These are phyloP conservation scores for Palythoa grandis DNA, from an alignment of 92 coral and sea anemone species.

Conservation along the genomic window DNA sequence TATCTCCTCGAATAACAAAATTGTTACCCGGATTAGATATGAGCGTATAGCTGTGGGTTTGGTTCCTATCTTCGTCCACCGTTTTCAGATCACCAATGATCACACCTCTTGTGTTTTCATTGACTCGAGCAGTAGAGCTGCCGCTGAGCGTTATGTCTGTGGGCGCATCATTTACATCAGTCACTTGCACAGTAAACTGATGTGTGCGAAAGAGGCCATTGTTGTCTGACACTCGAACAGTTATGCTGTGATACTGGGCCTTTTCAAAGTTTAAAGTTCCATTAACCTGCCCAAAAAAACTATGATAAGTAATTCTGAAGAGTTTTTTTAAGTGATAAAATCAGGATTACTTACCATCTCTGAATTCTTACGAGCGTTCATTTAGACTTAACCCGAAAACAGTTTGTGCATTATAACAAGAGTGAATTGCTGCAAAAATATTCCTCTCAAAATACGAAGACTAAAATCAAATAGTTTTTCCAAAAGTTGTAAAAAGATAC, in stretches of 20 bases:
- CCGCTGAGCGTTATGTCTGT: constrained; percentile 83
- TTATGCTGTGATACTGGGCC: constrained; percentile 65
- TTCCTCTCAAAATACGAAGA: too few species aligned
- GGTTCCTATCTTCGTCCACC: constrained; percentile 83
- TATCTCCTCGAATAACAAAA: constrained; percentile 77
- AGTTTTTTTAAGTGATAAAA: too few species aligned
- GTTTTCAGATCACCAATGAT: constrained; percentile 80
- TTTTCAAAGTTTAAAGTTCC: constrained; percentile 76
- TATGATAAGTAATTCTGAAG: too few species aligned
- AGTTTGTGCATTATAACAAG: too few species aligned
- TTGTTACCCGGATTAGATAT: constrained; percentile 62
- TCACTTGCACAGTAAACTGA: constrained; percentile 63
- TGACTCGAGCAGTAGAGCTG: constrained; percentile 65
- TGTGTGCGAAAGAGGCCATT: constrained; percentile 75
- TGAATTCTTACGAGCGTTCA: too few species aligned
- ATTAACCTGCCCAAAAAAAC: constrained; percentile 38
- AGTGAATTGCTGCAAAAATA: too few species aligned
- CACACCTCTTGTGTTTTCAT: constrained; percentile 77
- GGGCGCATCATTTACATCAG: constrained; percentile 87
- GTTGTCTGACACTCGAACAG: constrained; percentile 81
- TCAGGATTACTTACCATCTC: too few species aligned
- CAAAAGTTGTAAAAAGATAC: too few species aligned
- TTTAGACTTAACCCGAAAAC: too few species aligned
- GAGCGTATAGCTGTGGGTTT: constrained; percentile 69
- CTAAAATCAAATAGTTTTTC: too few species aligned